phyloP scores from a whole-genome alignment of 2,797 vertebrate genomes.

The Gambusia yucatana region DNA sequence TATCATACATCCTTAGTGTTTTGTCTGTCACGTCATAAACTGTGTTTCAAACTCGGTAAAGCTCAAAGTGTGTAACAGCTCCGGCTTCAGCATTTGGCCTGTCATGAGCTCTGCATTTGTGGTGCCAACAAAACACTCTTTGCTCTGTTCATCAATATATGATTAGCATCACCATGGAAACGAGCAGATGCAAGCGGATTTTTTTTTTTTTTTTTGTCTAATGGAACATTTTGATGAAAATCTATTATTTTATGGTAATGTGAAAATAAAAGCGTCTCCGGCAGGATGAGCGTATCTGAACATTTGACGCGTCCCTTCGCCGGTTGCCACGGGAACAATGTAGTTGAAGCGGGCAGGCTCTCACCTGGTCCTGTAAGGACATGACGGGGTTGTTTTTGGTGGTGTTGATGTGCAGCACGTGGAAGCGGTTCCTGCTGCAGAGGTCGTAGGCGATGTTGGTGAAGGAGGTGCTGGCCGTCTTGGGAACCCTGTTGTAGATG shows the following conservation, averaged over 20 bases:
- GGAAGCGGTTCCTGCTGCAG: constrained; percentile 92
- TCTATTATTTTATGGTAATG: not conserved
- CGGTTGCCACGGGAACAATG: too few species aligned
- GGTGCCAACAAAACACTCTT: constrained; percentile 1
- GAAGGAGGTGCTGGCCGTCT: constrained; percentile 98
- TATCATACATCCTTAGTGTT: not conserved
- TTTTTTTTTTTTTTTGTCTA: not conserved
- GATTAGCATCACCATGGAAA: not conserved
- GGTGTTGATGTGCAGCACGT: constrained; percentile 97
- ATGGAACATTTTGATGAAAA: not conserved
- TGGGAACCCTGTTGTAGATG: constrained; percentile 97
- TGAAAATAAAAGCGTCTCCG: not conserved
- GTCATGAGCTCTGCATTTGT: not conserved
- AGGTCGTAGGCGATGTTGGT: constrained; percentile 97
- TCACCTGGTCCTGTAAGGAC: constrained; percentile 97
- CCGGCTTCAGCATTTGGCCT: not conserved
- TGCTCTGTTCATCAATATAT: not conserved
- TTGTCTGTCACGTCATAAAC: not conserved
- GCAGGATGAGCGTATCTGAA: not conserved
- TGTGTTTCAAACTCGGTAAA: not conserved
- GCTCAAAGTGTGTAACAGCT: not conserved
- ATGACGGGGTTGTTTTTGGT: constrained; percentile 98
- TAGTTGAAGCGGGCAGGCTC: not conserved
- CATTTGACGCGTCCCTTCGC: not conserved
- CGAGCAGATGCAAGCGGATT: not conserved